Base-by-base conservation (phyloP, 92 coral and sea anemone genomes). In the Bergia puertoricense region DNA sequence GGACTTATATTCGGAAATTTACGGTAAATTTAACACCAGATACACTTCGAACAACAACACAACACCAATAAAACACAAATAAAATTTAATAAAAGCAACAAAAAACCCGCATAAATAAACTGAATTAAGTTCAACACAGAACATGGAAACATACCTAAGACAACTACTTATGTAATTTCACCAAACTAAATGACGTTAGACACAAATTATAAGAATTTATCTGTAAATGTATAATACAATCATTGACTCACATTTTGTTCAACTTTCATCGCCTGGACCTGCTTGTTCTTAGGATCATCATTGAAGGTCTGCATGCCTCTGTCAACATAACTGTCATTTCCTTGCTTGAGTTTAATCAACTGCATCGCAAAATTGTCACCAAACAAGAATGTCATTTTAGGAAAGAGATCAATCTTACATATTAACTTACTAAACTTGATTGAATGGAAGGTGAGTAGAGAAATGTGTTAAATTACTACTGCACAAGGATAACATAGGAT, bases 261-360 rank as follows among this genome's bases (percentile, higher is more conserved):
- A 18, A 97, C 94, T 76, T 89, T 94, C 45, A 82, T 69, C 54
- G 96, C 92, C 90, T 97, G 99, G 44, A 97, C 91, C 90, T 97
- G 98, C 85, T 97, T 97, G 69, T 92, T 93, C 85, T 97, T 97
- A 43, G 95, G 98, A 46, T 95, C 99, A 85, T 94, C 95, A 77
- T 95, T 97, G 85, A 97, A 97, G 36, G 99, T 97, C 83, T 97
- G 99, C 99, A 97, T 97, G 16, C 98, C 97, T 89, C 98, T 88
- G 42, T 97, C 99, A 66, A 97, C 99, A 77, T 92, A 97, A 86
- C 96, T 94, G 85, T 97, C 99, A 94, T 97, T 97, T 22, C 99
- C 99, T 81, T 88, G 93, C 86, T 95, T 95, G 77, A 89, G 93
- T 89, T 97, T 97, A 18, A 97, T 90, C 23, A 93, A 89, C 99